Conservation (phyloP, 2,797 vertebrate genomes). For the Neomorphus geoffroyi region DNA sequence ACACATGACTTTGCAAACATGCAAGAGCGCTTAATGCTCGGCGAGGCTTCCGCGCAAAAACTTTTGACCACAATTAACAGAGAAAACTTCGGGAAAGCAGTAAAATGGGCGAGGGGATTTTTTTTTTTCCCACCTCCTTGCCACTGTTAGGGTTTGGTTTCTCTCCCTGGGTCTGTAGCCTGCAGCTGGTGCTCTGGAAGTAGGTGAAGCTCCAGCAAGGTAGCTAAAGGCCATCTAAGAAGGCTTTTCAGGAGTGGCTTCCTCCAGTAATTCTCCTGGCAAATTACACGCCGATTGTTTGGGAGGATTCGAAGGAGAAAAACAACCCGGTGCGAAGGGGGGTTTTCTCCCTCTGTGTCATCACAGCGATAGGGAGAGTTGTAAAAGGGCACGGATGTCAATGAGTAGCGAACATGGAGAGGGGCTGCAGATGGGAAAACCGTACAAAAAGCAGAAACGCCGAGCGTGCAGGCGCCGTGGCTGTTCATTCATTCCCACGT, state of each 20-base stretch:
- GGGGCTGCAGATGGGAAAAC: not conserved
- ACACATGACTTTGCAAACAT: constrained; percentile 54
- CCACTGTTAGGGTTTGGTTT: not conserved
- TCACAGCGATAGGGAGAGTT: not conserved
- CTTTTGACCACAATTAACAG: constrained; percentile 66
- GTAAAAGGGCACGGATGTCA: not conserved
- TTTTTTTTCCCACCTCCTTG: not conserved
- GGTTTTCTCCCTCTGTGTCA: not conserved
- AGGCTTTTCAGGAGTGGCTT: constrained; percentile 53
- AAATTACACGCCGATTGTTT: not conserved
- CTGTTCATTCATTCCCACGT: constrained; percentile 56
- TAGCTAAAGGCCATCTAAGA: constrained; percentile 46
- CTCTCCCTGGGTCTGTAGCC: not conserved
- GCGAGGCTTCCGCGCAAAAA: constrained; percentile 54
- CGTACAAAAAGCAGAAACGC: not conserved
- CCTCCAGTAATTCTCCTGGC: constrained; percentile 37
- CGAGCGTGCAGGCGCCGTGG: not conserved
- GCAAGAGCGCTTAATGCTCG: constrained; percentile 30
- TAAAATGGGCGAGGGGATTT: not conserved
- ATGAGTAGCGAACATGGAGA: not conserved
- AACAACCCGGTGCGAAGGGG: not conserved
- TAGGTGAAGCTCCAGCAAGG: constrained; percentile 51
- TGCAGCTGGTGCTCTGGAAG: constrained; percentile 40
- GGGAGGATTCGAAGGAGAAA: not conserved
- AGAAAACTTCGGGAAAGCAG: constrained; percentile 12